Percentiles rank a stretch among this genome's conserved stretches.
These are phyloP conservation scores for Urocolius indicus DNA, from an alignment of 2,113 vertebrate genomes.

Conservation along the genomic window DNA sequence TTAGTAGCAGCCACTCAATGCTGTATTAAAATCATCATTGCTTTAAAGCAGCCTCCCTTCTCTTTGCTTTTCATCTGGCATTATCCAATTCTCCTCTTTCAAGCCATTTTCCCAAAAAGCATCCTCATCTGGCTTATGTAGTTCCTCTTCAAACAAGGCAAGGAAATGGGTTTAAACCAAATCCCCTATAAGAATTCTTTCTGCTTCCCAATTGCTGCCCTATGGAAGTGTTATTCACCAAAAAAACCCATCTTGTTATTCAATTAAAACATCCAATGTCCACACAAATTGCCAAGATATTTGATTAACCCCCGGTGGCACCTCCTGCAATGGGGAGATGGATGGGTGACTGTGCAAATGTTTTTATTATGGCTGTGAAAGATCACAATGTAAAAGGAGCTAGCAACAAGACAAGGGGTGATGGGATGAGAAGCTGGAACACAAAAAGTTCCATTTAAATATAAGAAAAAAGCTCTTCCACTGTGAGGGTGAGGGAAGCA, in stretches of 20 bases:
- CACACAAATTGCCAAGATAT: background rate
- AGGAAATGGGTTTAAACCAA: background rate
- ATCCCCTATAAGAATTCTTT: background rate
- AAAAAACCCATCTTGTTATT: background rate
- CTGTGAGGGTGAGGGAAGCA: too few relatives aligned
- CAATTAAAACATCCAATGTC: background rate
- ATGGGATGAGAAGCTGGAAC: too few relatives aligned
- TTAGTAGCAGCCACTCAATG: background rate
- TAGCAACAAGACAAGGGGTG: too few relatives aligned
- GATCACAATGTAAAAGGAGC: background rate
- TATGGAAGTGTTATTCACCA: background rate
- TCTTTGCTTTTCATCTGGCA: background rate
- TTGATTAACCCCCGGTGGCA: background rate
- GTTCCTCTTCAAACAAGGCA: background rate
- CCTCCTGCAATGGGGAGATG: background rate
- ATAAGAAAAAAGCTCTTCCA: too few relatives aligned
- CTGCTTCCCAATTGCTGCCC: background rate
- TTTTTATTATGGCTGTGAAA: background rate
- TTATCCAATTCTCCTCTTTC: background rate
- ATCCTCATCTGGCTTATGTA: background rate
- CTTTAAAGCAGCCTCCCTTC: background rate
- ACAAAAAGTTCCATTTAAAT: too few relatives aligned
- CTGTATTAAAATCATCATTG: background rate
- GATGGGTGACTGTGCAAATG: background rate
- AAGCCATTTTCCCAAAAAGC: background rate